Conservation (phyloP, 2,113 vertebrate genomes). For the Conger conger region DNA sequence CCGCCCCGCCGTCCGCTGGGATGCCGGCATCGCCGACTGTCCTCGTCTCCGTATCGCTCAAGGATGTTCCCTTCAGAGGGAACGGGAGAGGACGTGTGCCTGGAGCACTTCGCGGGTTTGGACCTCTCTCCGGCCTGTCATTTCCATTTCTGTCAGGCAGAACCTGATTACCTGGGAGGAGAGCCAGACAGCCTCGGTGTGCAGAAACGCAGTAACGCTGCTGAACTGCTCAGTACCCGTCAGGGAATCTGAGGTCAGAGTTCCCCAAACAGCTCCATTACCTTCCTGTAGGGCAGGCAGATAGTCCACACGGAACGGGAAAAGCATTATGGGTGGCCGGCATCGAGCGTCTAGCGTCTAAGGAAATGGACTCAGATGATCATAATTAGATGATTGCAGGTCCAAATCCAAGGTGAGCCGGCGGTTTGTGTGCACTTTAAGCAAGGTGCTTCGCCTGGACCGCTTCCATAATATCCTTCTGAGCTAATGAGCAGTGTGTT, state of each 20-base stretch:
- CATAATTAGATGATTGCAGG: not conserved
- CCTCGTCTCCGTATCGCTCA: not conserved
- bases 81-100: not conserved
- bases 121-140: not conserved
- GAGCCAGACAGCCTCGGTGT: not conserved
- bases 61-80: not conserved
- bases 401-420: not conserved
- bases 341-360: not conserved
- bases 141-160: not conserved
- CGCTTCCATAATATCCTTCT: not conserved
- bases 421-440: not conserved
- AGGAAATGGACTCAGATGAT: not conserved
- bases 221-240: too few species aligned
- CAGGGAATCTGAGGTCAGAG: too few species aligned
- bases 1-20: not conserved
- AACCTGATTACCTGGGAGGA: not conserved
- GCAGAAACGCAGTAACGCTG: too few species aligned
- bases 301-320: not conserved
- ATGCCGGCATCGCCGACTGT: not conserved
- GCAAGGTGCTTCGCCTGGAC: not conserved
- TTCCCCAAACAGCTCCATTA: not conserved
- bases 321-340: not conserved
- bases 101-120: not conserved
- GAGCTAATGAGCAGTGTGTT: not conserved
- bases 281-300: not conserved